Percentiles rank a stretch among this genome's conserved stretches.
These are phyloP conservation scores for Griposia aprilina DNA, from an alignment of 2,888 invertebrate species.

Conservation along the genomic window DNA sequence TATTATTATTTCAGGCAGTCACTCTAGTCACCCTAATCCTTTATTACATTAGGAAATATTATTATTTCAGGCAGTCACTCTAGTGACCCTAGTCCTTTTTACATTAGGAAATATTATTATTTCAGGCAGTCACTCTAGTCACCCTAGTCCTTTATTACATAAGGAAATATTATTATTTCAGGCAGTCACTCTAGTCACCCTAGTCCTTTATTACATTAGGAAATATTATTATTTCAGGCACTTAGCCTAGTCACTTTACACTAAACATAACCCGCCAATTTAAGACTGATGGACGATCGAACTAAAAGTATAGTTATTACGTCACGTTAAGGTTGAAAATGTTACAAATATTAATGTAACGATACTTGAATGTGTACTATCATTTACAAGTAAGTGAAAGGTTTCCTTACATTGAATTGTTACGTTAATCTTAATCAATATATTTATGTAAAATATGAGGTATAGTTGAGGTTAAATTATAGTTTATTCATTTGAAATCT, in stretches of 20 bases:
- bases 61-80: background rate
- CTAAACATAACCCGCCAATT: conserved; percentile 7
- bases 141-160: too few species aligned
- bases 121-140: conserved; percentile 2
- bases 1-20: background rate
- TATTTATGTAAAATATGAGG: background rate
- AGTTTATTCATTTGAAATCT: background rate
- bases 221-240: background rate
- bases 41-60: too few species aligned
- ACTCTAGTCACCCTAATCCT: conserved; percentile 28
- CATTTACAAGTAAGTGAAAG: conserved; percentile 42
- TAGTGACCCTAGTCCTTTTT: too few species aligned
- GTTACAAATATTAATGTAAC: conserved; percentile 24
- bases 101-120: too few species aligned
- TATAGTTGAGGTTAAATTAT: background rate
- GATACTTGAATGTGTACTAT: conserved; percentile 1
- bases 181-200: conserved; percentile 8
- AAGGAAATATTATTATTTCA: too few species aligned
- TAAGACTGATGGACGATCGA: conserved; percentile 18
- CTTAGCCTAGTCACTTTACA: conserved; percentile 26
- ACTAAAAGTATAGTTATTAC: conserved; percentile 44
- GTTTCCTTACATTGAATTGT: conserved; percentile 25
- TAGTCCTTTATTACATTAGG: too few species aligned
- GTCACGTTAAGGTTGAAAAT: conserved; percentile 43
- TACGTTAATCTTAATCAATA: conserved; percentile 19